Conservation (phyloP, 2,113 vertebrate genomes). For the Varanus salvator region DNA sequence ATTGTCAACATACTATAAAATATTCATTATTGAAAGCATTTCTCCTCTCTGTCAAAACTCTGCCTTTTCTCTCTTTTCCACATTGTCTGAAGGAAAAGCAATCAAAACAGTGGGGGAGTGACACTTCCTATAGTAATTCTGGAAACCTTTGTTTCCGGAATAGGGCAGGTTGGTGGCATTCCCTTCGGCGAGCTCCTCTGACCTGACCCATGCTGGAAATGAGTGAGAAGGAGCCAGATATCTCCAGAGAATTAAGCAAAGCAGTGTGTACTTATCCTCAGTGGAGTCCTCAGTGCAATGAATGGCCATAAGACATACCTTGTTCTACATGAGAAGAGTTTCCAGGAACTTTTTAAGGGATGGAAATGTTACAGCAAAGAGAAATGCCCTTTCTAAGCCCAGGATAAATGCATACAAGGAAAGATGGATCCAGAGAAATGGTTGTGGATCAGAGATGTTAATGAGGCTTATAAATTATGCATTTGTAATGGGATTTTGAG, state of each 20-base stretch:
- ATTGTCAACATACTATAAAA: constrained; percentile 17
- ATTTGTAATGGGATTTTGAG: no score
- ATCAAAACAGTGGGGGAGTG: not conserved
- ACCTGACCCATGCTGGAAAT: not conserved
- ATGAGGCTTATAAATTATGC: no score
- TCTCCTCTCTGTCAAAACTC: not conserved
- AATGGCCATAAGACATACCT: constrained; percentile 27
- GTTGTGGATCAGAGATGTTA: not conserved
- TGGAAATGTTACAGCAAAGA: not conserved
- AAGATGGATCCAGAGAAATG: not conserved
- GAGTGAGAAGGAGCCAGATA: not conserved
- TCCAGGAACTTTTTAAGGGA: not conserved
- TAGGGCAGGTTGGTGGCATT: no score
- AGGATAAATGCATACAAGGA: not conserved
- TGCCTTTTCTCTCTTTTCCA: not conserved
- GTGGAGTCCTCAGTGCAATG: not conserved
- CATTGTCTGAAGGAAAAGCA: not conserved
- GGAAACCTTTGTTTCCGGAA: not conserved
- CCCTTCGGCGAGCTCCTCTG: no score
- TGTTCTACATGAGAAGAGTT: not conserved
- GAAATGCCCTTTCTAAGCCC: not conserved
- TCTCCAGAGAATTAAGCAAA: constrained; percentile 19
- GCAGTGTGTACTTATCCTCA: constrained; percentile 20
- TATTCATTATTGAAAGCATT: constrained; percentile 17
- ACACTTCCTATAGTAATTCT: no score